Conservation (phyloP, 1,140 invertebrate species). For the Drosophila bocki region DNA sequence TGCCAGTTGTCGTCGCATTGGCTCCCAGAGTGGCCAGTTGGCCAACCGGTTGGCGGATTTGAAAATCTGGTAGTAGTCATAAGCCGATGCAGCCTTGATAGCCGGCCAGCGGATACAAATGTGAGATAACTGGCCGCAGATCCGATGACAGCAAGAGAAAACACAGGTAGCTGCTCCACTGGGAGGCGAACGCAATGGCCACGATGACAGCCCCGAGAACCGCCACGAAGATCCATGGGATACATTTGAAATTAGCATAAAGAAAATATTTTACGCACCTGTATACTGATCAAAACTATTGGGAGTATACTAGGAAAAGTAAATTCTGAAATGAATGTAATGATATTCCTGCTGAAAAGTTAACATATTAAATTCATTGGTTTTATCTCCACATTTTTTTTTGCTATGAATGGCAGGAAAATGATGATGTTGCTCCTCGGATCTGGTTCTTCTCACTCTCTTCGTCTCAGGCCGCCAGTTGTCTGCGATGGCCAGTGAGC, state of each 20-base stretch:
- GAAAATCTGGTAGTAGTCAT: slow-evolving; percentile 60
- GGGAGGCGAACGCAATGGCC: slow-evolving; percentile 40
- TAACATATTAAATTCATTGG: too few species aligned
- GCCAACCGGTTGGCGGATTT: slow-evolving; percentile 63
- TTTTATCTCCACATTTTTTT: neutral
- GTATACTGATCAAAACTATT: neutral
- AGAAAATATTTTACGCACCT: slow-evolving; percentile 10
- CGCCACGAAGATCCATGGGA: slow-evolving; percentile 22
- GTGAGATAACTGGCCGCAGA: slow-evolving; percentile 61
- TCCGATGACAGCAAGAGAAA: slow-evolving; percentile 62
- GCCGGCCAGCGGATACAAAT: slow-evolving; percentile 61
- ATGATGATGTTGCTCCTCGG: slow-evolving; percentile 8
- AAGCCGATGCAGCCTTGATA: slow-evolving; percentile 67
- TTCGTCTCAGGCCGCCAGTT: slow-evolving; percentile 3
- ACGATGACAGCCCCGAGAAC: slow-evolving; percentile 48
- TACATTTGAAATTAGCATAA: slow-evolving; percentile 8
- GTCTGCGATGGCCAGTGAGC: slow-evolving; percentile 17
- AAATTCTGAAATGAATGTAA: neutral
- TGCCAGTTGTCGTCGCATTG: slow-evolving; percentile 42
- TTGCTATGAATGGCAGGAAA: neutral
- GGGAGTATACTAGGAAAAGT: too few species aligned
- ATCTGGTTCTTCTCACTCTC: slow-evolving; percentile 31
- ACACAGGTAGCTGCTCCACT: slow-evolving; percentile 62
- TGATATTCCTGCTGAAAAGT: neutral
- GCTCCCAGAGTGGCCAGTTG: slow-evolving; percentile 19